These are phyloP conservation scores for Chrysolina oricalcia DNA, from an alignment of 2,888 invertebrate species.

Conservation along the genomic window DNA sequence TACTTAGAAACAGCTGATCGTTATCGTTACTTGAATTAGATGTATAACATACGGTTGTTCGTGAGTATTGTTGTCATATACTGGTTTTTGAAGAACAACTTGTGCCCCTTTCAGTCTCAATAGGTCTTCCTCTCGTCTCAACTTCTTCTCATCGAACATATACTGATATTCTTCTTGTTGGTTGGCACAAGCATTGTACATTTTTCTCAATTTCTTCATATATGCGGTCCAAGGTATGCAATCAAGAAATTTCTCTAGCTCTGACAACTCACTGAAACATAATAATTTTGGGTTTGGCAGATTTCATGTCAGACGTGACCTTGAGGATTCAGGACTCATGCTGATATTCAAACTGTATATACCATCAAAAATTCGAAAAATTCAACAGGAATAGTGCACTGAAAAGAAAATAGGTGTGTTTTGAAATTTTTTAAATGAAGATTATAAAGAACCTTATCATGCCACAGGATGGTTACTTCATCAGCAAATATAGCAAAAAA, in stretches of 20 bases:
- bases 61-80: constrained; percentile 30
- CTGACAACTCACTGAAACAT: constrained; percentile 61
- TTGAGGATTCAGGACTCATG: too few species aligned
- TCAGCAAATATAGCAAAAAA: too few species aligned
- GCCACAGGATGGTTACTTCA: too few species aligned
- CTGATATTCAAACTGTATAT: too few species aligned
- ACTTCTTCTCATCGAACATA: constrained; percentile 40
- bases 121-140: constrained; percentile 53
- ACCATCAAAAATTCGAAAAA: too few species aligned
- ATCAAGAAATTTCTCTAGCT: constrained; percentile 64
- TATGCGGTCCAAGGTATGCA: constrained; percentile 62
- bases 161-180: constrained; percentile 38
- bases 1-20: neutral
- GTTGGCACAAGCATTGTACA: constrained; percentile 46
- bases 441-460: too few species aligned
- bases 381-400: too few species aligned
- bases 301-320: too few species aligned
- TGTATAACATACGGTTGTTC: constrained; percentile 42
- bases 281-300: neutral
- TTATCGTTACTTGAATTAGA: neutral
- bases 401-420: too few species aligned
- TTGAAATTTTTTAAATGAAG: too few species aligned
- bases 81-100: neutral
- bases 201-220: constrained; percentile 61
- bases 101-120: constrained; percentile 52